Evolutionary conservation across 2,888 invertebrate genomes (phyloP), one percentile per base, ranked within the genome.

Genomic region (Phoronis australis): DNA sequence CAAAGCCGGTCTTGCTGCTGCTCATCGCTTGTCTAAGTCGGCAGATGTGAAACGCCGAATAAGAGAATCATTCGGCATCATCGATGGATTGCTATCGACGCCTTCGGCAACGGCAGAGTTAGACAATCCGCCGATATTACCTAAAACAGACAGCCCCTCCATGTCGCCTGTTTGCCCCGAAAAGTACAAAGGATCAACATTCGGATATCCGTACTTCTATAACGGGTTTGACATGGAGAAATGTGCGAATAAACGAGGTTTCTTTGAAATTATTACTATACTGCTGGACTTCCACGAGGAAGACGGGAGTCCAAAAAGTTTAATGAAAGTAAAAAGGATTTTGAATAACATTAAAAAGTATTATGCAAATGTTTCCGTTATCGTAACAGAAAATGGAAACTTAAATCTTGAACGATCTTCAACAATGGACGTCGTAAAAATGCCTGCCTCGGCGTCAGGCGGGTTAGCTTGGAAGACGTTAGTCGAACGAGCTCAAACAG

Each of bases 391-490:
- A 15, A 31, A 9, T 12, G 9, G 9, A 31, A 31, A 31, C 9
- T 31, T 15, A 12, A n/a, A n/a, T n/a, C n/a, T n/a, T n/a, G n/a
- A n/a, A n/a, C 9, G 15, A 15, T 12, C 9, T 12, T 12, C 31
- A 31, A 31, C 31, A 15, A 9, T 38, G 26, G 12, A 20, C 38
- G 15, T 44, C 12, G 25, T 43, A 22, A 21, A 25, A 12, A 24
- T 18, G 22, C 9, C 37, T 15, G 23, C 18, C 21, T 22, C 42
- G 9, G 25, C 44, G 2, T 35, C 45, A 5, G 52, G 55, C 15
- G 68, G 64, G 4, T 35, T 44, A 26, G 53, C 59, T 5, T 62
- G 59, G 56, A 70, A 69, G 47, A 26, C 37, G 1, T 43, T 67
- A 4, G 45, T 66, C 4, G 26, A 45, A 4, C 22, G 45, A 4